phyloP scores from a whole-genome alignment of 64 coral and sea anemone species.

The Stylophora pistillata region DNA sequence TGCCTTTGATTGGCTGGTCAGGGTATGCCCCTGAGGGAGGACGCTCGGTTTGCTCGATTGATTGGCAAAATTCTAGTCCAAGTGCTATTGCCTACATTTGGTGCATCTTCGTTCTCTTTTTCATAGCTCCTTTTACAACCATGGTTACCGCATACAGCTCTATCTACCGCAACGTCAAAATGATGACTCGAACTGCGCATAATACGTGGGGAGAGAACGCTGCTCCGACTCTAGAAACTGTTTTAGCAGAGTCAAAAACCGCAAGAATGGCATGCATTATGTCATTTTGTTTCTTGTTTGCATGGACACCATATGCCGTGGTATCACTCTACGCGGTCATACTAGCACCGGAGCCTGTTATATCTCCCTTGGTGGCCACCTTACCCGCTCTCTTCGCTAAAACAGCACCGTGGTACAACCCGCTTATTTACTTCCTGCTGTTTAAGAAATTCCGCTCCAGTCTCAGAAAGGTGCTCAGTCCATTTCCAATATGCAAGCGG shows the following conservation, averaged over 20 bases:
- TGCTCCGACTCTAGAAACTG: not conserved
- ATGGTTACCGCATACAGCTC: slow-evolving; percentile 9
- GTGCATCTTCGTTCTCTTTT: slow-evolving; percentile 34
- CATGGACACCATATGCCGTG: slow-evolving; percentile 13
- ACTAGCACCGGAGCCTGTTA: not conserved
- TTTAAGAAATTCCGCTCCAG: slow-evolving; percentile 22
- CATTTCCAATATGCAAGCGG: not conserved
- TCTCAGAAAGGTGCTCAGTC: not conserved
- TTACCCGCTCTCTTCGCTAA: slow-evolving; percentile 12
- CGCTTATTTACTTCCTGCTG: slow-evolving; percentile 28
- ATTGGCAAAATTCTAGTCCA: not conserved
- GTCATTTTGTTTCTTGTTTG: slow-evolving; percentile 34
- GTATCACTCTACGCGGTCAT: slow-evolving; percentile 5
- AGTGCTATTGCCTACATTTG: not conserved
- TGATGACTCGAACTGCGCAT: slow-evolving; percentile 18
- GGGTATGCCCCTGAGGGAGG: slow-evolving; percentile 13
- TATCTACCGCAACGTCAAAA: slow-evolving; percentile 21
- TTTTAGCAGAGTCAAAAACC: not conserved
- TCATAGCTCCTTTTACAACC: not conserved
- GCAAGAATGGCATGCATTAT: slow-evolving; percentile 16
- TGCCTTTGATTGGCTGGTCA: slow-evolving; percentile 30
- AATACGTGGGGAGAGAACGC: slow-evolving; percentile 14
- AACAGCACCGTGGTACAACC: slow-evolving; percentile 14
- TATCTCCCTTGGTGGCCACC: not conserved
- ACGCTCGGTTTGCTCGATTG: not conserved